Percentiles rank a stretch among this genome's conserved stretches.
These are phyloP conservation scores for Sebastes melanostomus DNA, from an alignment of 2,797 vertebrate genomes.

Conservation along the genomic window DNA sequence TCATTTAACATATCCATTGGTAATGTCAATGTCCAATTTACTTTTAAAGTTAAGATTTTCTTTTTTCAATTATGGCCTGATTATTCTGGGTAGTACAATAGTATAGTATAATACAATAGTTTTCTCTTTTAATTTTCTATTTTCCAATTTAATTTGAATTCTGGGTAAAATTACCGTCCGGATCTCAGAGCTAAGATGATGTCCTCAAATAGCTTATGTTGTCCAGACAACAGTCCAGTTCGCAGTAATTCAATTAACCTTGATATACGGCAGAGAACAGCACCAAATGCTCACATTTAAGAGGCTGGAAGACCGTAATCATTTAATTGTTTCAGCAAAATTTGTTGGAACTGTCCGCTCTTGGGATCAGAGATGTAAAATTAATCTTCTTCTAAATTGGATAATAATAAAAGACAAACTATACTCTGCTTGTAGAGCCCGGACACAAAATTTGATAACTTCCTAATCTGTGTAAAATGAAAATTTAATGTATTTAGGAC, in stretches of 20 bases:
- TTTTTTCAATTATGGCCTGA: not conserved
- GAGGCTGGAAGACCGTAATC: not conserved
- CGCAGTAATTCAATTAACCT: not conserved
- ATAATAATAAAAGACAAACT: not conserved
- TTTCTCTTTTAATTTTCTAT: not conserved
- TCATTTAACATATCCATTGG: not conserved
- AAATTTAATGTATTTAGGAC: not conserved
- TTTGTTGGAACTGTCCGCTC: not conserved
- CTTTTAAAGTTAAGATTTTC: not conserved
- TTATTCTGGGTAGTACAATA: not conserved
- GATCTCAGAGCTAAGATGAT: not conserved
- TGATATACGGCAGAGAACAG: not conserved
- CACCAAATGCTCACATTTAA: not conserved
- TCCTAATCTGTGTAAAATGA: not conserved
- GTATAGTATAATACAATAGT: not conserved
- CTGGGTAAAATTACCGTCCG: not conserved
- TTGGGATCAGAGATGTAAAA: not conserved
- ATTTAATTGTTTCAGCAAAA: not conserved
- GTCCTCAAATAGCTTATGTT: not conserved
- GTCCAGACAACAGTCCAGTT: not conserved
- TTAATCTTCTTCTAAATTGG: not conserved
- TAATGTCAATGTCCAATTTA: not conserved
- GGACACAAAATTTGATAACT: not conserved
- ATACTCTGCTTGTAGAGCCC: not conserved
- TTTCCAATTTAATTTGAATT: not conserved